Base-by-base conservation (phyloP, 2,888 invertebrate species). In the Diarsia dahlii region DNA sequence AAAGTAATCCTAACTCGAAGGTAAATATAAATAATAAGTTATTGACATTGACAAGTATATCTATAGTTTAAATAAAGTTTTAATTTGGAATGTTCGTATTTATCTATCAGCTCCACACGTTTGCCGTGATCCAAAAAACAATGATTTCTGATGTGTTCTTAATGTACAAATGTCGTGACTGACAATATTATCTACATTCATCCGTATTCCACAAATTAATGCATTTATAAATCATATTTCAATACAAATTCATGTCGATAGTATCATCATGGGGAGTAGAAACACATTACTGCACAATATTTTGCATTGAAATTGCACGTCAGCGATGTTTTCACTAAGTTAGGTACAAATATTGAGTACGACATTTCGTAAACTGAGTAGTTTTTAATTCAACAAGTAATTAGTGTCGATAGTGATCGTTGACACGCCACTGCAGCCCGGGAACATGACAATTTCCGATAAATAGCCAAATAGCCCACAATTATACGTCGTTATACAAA, bases 151-250 rank as follows among this genome's bases (percentile, higher is more conserved):
- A 84, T 87, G 71, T 78, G 48, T 80, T 82, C 63, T 72, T 87
- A 87, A 87, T 88, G 82, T 74, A 80, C 78, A 46, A 67, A 84
- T 87, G 71, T 77, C 87, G 88, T 87, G 88, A 78, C 88, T 50
- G 70, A 74, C 75, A 62, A 65, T 71, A 70, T 77, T 84, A 79
- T 80, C 74, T 66, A 69, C 54, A 34, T 71, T 65, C 54, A 81
- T 77, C 48, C 48, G 60, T 76, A 64, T 56, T 60, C 54, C 34
- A 74, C 54, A 64, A 87, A 74, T 84, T 46, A 78, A 75, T 82
- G 68, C 62, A 69, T 80, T 78, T 82, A 70, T 62, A 52, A 78
- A 85, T 74, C 63, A 74, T 66, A 58, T 81, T 81, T 60, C 45
- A 68, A 62, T 68, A 75, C 56, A 48, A 48, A 34, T 75, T 84